Evolutionary conservation across 2,888 invertebrate species (phyloP).

Genomic region (Bhutanitis thaidina): DNA sequence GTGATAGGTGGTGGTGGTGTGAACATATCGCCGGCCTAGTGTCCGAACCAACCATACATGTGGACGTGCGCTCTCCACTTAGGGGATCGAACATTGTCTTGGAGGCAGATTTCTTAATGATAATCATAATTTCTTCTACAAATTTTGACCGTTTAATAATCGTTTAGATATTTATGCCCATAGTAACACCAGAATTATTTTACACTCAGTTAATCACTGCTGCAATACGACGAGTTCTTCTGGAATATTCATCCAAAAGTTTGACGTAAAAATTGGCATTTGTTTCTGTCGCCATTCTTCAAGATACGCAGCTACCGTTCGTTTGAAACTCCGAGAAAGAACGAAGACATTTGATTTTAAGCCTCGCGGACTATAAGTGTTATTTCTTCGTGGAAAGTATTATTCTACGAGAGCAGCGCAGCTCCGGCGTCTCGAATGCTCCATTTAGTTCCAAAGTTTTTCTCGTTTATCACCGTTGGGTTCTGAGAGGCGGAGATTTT

Average conservation of each 20-base stretch:
- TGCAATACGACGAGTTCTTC: background rate
- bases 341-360: constrained; percentile 78
- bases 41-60: too few species aligned
- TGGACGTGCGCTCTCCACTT: too few species aligned
- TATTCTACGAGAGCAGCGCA: constrained; percentile 76
- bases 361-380: constrained; percentile 79
- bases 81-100: too few species aligned
- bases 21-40: too few species aligned
- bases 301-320: constrained; percentile 52
- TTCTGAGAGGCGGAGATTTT: constrained; percentile 78
- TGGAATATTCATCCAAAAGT: constrained; percentile 31
- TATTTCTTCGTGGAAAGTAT: constrained; percentile 78
- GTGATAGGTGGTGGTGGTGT: too few species aligned
- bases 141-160: too few species aligned
- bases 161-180: too few species aligned
- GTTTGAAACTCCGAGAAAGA: constrained; percentile 57
- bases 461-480: constrained; percentile 80
- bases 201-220: background rate
- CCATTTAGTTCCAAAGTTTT: constrained; percentile 80
- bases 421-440: constrained; percentile 77
- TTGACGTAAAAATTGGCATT: constrained; percentile 45
- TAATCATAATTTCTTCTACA: too few species aligned
- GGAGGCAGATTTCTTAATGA: too few species aligned
- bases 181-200: background rate
- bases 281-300: constrained; percentile 53